Base-by-base conservation (phyloP, 2,113 vertebrate genomes). In the Brevimyrus niger region DNA sequence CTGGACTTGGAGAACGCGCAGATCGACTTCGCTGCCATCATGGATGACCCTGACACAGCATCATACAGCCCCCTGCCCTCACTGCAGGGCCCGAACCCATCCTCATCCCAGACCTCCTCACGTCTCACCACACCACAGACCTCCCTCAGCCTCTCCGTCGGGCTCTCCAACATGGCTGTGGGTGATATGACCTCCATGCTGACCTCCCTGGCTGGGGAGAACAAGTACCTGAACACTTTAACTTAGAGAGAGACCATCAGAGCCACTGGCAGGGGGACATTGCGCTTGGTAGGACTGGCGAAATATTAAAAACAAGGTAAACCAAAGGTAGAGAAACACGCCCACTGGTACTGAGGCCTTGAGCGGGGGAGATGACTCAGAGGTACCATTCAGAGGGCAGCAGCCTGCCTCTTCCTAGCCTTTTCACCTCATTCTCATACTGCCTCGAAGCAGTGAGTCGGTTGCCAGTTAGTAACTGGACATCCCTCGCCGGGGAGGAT, bases 161-260 rank as follows among this genome's bases (percentile, higher is more conserved):
- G 96, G 17, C 93, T 97, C 50, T 96, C 97, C 92, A 99, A 99
- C 95, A 99, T 99, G 98, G 98, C 98, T 0, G 97, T 99, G 76
- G 98, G 98, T 0, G 98, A 99, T 93, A 98, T 99, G 98, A 99
- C 96, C 61, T 97, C 98, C 92, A 97, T 99, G 96, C 92, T 99
- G 91, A 97, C 97, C 90, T 97, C 97, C 0, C 91, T 99, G 91
- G 97, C 98, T 11, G 98, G 97, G 65, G 98, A 99, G 91, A 99
- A 97, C 92, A 97, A 99, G 91, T 99, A 98, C 92, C 97, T 99
- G 92, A 99, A 97, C 92, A 97, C 97, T 8, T 92, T 98, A 89
- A 97, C 97, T 89, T 98, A 96, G 91, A 91, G 42, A 86, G 88
- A n/a, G 87, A 88, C 73, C 61, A 13, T 31, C 82, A 23, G 23